Base-by-base conservation (phyloP, 2,113 vertebrate genomes). In the Spea multiplicata region DNA sequence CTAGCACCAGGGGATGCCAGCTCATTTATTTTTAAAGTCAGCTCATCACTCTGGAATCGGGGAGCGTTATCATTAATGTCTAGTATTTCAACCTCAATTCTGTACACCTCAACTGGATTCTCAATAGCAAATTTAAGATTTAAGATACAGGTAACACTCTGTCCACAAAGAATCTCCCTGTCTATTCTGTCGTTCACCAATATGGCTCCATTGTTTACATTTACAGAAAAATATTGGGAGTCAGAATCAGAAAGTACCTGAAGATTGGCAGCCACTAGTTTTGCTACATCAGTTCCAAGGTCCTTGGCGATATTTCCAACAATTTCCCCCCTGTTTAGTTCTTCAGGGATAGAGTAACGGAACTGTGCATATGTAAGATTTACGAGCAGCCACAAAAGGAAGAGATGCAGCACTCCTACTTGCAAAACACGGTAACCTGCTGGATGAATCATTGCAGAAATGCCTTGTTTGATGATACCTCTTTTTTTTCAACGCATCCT, bases 61-160 rank as follows among this genome's bases (percentile, higher is more conserved):
- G 95, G 94, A 0, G 90, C 87, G 67, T 95, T 92, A 81, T 95
- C 94, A 14, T 95, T 94, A 78, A 95, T 86, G 83, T 94, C 93
- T 80, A 87, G 66, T 82, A 95, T 90, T 85, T 94, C 91, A 84
- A 94, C 90, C 82, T 91, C 91, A 3, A 93, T 89, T 14, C 91
- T 91, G 7, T 93, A 92, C 80, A 94, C 90, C 84, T 93, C 91
- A 80, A 93, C 84, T 0, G 93, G 92, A 78, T 93, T 93, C 84
- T 94, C 91, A 44, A 94, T 87, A 50, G 93, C 91, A 80, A 92
- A 88, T 82, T 94, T 90, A 66, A 94, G 73, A 83, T 88, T 89
- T 78, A 93, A 83, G 73, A 91, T 86, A 86, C 93, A 94, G 70
- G 90, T 85, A 46, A 84, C 77, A 65, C 84, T 85, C 44, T 85